Conservation (phyloP, 2,113 vertebrate genomes). For the Turnix velox region DNA sequence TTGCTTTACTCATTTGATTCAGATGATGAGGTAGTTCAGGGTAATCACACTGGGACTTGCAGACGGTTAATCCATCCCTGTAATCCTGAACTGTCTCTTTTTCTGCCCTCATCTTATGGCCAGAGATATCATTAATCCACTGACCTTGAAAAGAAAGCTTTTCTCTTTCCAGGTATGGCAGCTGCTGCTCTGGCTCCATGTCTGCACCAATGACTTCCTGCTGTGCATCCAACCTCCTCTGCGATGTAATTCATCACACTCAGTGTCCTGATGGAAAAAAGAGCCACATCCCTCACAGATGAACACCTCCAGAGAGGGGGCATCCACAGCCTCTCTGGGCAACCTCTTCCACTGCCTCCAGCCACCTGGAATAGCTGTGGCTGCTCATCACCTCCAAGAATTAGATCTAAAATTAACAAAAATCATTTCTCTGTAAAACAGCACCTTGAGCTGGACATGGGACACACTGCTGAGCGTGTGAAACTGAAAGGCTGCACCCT, state of each 20-base stretch:
- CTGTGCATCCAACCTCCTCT: not conserved
- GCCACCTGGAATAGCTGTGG: not conserved
- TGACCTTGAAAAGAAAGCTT: conserved; percentile 15
- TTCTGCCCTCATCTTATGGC: not conserved
- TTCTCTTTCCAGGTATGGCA: not conserved
- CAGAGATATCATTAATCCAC: not conserved
- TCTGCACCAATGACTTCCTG: not conserved
- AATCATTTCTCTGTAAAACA: not conserved
- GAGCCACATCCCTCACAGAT: not conserved
- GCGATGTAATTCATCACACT: not conserved
- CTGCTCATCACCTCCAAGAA: not conserved
- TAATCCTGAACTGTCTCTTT: not conserved
- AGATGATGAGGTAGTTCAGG: not conserved
- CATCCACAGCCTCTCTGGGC: too few species aligned
- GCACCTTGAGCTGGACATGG: not conserved
- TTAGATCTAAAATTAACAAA: conserved; percentile 8
- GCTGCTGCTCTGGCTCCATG: not conserved
- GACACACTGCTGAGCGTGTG: not conserved
- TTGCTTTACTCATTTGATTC: not conserved
- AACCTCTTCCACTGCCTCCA: fast-evolving
- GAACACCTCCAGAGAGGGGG: too few species aligned
- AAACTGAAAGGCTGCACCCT: not conserved
- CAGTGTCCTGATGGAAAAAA: not conserved
- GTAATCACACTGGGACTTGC: not conserved
- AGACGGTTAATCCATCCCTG: not conserved